phyloP scores from a whole-genome alignment of 2,113 vertebrate species.

The Phalacrocorax aristotelis region DNA sequence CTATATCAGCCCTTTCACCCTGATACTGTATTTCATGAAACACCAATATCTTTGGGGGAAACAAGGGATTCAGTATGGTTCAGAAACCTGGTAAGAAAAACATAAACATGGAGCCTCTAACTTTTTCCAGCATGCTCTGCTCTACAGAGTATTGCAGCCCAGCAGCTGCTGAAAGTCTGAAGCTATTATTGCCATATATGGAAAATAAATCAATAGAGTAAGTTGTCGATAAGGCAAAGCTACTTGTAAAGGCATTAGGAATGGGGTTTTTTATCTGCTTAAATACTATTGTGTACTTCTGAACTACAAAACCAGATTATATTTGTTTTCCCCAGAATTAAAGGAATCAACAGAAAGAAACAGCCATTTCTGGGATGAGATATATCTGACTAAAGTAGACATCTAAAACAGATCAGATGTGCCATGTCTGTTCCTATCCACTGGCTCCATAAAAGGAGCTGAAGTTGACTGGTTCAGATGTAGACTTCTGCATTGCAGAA shows the following conservation, averaged over 20 bases:
- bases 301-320: not conserved
- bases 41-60: not conserved
- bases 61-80: not conserved
- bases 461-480: not conserved
- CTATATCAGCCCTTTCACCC: rapidly evolving
- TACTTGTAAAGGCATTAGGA: not conserved
- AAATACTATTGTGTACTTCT: not conserved
- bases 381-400: not conserved
- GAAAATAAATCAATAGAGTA: not conserved
- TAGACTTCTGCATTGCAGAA: not conserved
- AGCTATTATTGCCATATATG: not conserved
- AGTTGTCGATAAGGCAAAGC: not conserved
- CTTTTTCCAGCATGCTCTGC: not conserved
- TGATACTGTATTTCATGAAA: not conserved
- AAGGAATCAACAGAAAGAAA: not conserved
- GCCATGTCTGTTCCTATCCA: not conserved
- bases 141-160: not conserved
- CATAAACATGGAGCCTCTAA: not conserved
- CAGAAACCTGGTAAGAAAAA: not conserved
- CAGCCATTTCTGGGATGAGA: not conserved
- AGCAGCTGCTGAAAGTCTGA: not conserved
- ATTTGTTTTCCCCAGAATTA: not conserved
- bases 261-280: not conserved
- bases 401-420: slow-evolving; percentile 14
- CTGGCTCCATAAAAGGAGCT: not conserved